Conservation (phyloP, 2,113 vertebrate genomes). For the Apteryx owenii region DNA sequence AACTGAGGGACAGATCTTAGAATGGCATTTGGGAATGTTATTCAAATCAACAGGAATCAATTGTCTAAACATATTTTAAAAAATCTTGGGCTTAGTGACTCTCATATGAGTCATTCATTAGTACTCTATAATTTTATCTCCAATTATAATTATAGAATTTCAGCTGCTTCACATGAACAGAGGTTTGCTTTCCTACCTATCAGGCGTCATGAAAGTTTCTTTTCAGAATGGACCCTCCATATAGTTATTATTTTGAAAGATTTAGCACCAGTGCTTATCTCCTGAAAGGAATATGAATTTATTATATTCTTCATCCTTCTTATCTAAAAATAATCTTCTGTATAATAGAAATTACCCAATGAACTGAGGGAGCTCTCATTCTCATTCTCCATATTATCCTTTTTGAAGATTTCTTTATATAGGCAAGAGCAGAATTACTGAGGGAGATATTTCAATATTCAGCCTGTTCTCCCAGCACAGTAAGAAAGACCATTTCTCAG, state of each 20-base stretch:
- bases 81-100: conserved; percentile 30
- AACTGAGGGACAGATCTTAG: conserved; percentile 27
- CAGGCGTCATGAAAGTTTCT: conserved; percentile 10
- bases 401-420: neutral
- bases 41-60: conserved; percentile 11
- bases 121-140: conserved; percentile 40
- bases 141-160: conserved; percentile 2
- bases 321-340: neutral
- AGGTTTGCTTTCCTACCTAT: neutral
- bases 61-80: neutral
- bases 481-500: neutral
- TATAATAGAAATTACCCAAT: neutral
- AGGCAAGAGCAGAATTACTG: neutral
- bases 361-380: neutral
- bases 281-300: neutral
- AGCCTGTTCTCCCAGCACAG: neutral
- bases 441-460: neutral
- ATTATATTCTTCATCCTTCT: neutral
- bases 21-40: conserved; percentile 18
- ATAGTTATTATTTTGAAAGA: neutral
- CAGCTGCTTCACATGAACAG: conserved; percentile 8
- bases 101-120: neutral
- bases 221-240: neutral
- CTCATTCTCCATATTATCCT: neutral
- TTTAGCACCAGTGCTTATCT: neutral